phyloP scores from a whole-genome alignment of 2,888 invertebrate genomes.

The Hemithea aestivaria region DNA sequence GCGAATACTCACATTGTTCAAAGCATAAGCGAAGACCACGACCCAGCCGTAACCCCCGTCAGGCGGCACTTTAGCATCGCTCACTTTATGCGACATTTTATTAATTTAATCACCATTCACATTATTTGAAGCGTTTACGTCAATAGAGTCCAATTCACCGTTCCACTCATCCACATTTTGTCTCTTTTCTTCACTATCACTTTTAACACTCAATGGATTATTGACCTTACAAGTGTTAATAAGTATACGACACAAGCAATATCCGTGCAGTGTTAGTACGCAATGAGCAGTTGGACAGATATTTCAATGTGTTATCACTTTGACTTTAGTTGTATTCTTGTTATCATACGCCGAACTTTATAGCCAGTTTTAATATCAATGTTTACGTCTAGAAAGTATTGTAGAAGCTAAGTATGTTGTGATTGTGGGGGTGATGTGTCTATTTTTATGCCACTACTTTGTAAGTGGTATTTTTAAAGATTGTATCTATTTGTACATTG shows the following conservation, averaged over 20 bases:
- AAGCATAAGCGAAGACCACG: slow-evolving; percentile 77
- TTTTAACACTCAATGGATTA: slow-evolving; percentile 24
- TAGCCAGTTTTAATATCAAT: slow-evolving; percentile 9
- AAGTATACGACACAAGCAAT: slow-evolving; percentile 17
- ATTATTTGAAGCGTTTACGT: slow-evolving; percentile 20
- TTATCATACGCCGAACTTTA: slow-evolving; percentile 42
- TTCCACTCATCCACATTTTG: slow-evolving; percentile 30
- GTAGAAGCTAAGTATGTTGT: too few relatives aligned
- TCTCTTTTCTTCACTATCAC: slow-evolving; percentile 9
- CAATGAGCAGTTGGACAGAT: slow-evolving; percentile 23
- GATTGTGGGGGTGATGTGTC: too few relatives aligned
- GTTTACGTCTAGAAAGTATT: too few relatives aligned
- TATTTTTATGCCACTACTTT: too few relatives aligned
- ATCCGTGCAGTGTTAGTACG: slow-evolving; percentile 21
- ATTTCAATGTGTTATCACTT: slow-evolving; percentile 48
- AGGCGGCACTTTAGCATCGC: slow-evolving; percentile 71
- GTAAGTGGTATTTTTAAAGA: too few relatives aligned
- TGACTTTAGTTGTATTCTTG: slow-evolving; percentile 44
- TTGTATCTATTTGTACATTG: too few relatives aligned
- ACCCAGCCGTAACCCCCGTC: slow-evolving; percentile 85
- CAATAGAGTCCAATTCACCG: slow-evolving; percentile 15
- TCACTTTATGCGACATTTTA: slow-evolving; percentile 45
- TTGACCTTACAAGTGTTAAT: slow-evolving; percentile 25
- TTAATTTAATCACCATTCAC: slow-evolving; percentile 18
- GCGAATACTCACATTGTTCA: slow-evolving; percentile 84